phyloP scores from a whole-genome alignment of 1,140 invertebrate genomes.

The Mamestra configurata region DNA sequence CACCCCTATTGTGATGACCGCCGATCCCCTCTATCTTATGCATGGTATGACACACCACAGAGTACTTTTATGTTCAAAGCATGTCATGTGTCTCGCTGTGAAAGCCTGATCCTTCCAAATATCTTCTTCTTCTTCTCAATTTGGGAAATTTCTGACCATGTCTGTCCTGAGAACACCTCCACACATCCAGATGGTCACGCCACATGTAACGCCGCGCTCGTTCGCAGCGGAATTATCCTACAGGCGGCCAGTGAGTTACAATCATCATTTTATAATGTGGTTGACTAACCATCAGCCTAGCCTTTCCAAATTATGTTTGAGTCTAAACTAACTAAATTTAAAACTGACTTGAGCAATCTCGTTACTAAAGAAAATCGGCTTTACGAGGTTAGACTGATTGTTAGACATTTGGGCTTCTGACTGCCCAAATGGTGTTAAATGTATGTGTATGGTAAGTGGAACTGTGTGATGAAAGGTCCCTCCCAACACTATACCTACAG shows the following conservation, averaged over 20 bases:
- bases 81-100: background rate
- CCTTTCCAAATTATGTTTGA: background rate
- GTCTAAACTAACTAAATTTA: background rate
- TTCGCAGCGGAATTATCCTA: background rate
- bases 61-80: conserved; percentile 2
- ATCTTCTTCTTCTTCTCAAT: conserved; percentile 12
- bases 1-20: background rate
- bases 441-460: background rate
- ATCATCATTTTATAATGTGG: conserved; percentile 11
- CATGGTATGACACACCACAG: background rate
- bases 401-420: background rate
- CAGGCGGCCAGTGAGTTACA: conserved; percentile 10
- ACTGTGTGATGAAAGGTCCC: background rate
- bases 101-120: background rate
- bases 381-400: background rate
- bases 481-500: no score
- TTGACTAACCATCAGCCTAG: background rate
- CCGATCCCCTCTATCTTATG: background rate
- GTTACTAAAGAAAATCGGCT: background rate
- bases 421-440: background rate
- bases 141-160: conserved; percentile 18
- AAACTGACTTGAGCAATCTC: background rate
- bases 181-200: background rate
- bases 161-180: conserved; percentile 6
- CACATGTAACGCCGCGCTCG: background rate